Evolutionary conservation across 2,113 vertebrate species (phyloP).

Genomic region (Casuarius casuarius): DNA sequence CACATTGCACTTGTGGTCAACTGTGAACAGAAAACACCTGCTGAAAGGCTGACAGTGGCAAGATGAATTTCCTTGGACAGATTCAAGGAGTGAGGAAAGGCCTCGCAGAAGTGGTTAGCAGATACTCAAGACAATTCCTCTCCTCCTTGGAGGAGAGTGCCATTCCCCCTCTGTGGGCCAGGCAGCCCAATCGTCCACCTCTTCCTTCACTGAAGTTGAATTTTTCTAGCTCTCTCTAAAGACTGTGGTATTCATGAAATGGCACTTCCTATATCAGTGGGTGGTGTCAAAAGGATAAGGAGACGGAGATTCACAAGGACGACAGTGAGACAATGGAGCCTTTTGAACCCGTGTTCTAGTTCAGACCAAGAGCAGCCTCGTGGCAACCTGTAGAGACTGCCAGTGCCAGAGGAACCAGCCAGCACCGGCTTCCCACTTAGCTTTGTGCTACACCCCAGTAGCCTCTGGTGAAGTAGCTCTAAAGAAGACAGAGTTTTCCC

Average conservation of each 20-base stretch:
- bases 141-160: not conserved
- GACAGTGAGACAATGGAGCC: not conserved
- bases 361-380: not conserved
- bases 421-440: too few species aligned
- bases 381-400: not conserved
- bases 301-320: too few species aligned
- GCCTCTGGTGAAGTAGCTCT: not conserved
- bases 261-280: not conserved
- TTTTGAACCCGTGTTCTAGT: not conserved
- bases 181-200: not conserved
- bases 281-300: not conserved
- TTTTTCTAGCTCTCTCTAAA: not conserved
- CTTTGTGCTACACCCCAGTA: not conserved
- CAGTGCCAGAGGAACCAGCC: not conserved
- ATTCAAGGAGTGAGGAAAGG: not conserved
- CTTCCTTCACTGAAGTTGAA: too few species aligned
- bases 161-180: not conserved
- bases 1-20: not conserved
- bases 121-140: not conserved
- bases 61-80: not conserved
- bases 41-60: not conserved
- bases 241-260: too few species aligned
- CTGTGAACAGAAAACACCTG: not conserved
- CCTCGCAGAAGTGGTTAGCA: not conserved
- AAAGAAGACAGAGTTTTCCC: too few species aligned